Evolutionary conservation across 2,888 invertebrate genomes (phyloP), one percentile per base, ranked within the genome.

Genomic region (Campoplex nolae): DNA sequence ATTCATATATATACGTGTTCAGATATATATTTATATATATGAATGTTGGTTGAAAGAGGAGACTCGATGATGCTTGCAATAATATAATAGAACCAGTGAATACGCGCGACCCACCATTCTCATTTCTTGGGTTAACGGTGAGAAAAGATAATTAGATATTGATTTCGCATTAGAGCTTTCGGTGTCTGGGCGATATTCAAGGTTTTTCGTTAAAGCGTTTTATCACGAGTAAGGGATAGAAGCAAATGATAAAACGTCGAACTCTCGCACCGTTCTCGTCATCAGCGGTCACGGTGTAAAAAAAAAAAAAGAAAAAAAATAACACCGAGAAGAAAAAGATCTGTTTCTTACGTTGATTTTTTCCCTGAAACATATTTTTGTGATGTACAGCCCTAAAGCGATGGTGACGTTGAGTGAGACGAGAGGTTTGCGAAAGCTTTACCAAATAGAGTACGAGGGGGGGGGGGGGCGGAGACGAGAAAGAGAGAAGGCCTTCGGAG

Each of bases 121-220:
- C 74, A 62, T 51, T 74, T 77, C 48, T 74, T 23, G 32, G 35
- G 0, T 9, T 42, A 35, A 45, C 78, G 67, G 73, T 67, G 88
- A 86, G 87, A 88, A 89, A 88, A 89, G 92, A 91, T 93, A 93
- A 93, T 93, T 93, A 92, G 90, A 90, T 93, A 93, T 93, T 91
- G 93, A 93, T 93, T 93, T 93, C 89, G 89, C 92, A 92, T 93
- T 93, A 93, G 91, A 84, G 88, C 62, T 62, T 67, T 74, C 51
- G 54, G 65, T 83, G 85, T 74, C 77, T 75, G 88, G 88, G 87
- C 23, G 84, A 90, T 85, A 68, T 87, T 90, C 90, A 45, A 58
- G 62, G 23, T 62, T 76, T 28, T 23, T 91, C 90, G 90, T 92
- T 92, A 90, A 89, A 89, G 90, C 89, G 89, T 90, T 90, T 90